These are phyloP conservation scores for Morone chrysops DNA, from an alignment of 2,113 vertebrate species.

Conservation along the genomic window DNA sequence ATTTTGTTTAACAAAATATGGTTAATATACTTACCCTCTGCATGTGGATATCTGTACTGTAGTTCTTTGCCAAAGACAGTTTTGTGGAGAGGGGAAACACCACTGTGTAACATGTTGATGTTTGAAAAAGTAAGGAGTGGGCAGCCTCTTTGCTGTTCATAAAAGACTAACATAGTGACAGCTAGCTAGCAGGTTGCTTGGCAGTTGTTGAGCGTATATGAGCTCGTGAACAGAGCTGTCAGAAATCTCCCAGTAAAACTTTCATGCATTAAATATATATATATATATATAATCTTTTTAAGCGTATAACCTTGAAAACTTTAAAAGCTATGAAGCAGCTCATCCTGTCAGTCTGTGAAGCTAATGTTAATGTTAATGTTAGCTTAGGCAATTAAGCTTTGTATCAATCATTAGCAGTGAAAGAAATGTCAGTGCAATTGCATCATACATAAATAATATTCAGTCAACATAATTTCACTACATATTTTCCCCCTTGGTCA, in stretches of 20 bases:
- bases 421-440: too few species aligned
- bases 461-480: background rate
- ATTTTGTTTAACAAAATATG: background rate
- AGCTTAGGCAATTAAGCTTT: background rate
- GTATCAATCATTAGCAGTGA: too few species aligned
- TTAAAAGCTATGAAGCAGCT: background rate
- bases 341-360: background rate
- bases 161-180: background rate
- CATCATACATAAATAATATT: too few species aligned
- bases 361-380: background rate
- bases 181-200: background rate
- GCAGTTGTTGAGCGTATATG: background rate
- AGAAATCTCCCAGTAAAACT: background rate
- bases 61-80: background rate
- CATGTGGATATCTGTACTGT: background rate
- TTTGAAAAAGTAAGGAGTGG: too few species aligned
- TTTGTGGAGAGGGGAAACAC: background rate
- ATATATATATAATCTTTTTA: too few species aligned
- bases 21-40: background rate
- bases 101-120: too few species aligned
- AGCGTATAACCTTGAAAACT: background rate
- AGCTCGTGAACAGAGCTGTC: background rate
- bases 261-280: background rate
- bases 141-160: too few species aligned
- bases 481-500: too few species aligned